Conservation (phyloP, 2,113 vertebrate genomes). For the Lethenteron reissneri region DNA sequence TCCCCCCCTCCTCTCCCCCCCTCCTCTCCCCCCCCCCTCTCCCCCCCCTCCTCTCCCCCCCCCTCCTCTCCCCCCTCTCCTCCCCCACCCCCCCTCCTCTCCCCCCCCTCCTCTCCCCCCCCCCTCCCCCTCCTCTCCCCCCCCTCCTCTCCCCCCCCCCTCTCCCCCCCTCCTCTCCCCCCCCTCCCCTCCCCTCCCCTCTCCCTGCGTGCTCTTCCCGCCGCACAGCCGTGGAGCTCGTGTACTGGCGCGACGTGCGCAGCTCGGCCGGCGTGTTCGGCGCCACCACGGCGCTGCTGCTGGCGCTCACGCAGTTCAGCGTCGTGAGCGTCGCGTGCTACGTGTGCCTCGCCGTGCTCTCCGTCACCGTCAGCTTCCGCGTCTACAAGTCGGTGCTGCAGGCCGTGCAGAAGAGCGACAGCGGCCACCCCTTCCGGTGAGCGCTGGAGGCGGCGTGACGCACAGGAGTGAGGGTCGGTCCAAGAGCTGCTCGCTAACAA, state of each 20-base stretch:
- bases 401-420: not conserved
- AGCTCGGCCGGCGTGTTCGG: not conserved
- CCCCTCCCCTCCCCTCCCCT: not conserved
- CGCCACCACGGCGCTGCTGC: not conserved
- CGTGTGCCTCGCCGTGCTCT: not conserved
- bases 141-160: too few species aligned
- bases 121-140: not conserved
- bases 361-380: not conserved
- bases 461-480: too few species aligned
- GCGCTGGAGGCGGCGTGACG: too few species aligned
- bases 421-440: not conserved
- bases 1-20: not conserved
- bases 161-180: not conserved
- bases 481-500: too few species aligned
- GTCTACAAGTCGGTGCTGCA: not conserved
- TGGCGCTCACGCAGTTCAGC: constrained; percentile 5
- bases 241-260: not conserved
- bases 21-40: too few species aligned
- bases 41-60: too few species aligned
- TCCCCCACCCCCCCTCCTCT: not conserved
- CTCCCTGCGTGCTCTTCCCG: constrained; percentile 9
- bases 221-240: constrained; percentile 43
- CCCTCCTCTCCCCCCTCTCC: not conserved
- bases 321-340: not conserved
- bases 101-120: not conserved